phyloP scores from a whole-genome alignment of 2,113 vertebrate species.

The human (Homo sapiens) region GRCh38 chr18:376001-376500 shows the following conservation, averaged over 20 bases:
- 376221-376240: background rate
- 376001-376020: background rate
- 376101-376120: background rate
- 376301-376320: slow-evolving; percentile 61
- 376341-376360: slow-evolving; percentile 79
- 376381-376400: slow-evolving; percentile 75
- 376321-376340: slow-evolving; percentile 70
- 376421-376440: slow-evolving; percentile 77
- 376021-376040: background rate
- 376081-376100: background rate
- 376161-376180: background rate
- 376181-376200: background rate
- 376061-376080: background rate
- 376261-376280: slow-evolving; percentile 47
- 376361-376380: slow-evolving; percentile 69
- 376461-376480: slow-evolving; percentile 78
- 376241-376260: background rate
- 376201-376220: background rate
- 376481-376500: slow-evolving; percentile 57
- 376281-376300: slow-evolving; percentile 73
- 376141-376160: background rate
- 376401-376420: slow-evolving; percentile 75
- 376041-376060: background rate
- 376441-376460: slow-evolving; percentile 81
- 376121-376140: background rate